Conservation (phyloP, 2,113 vertebrate species). For the Etheostoma cragini region DNA sequence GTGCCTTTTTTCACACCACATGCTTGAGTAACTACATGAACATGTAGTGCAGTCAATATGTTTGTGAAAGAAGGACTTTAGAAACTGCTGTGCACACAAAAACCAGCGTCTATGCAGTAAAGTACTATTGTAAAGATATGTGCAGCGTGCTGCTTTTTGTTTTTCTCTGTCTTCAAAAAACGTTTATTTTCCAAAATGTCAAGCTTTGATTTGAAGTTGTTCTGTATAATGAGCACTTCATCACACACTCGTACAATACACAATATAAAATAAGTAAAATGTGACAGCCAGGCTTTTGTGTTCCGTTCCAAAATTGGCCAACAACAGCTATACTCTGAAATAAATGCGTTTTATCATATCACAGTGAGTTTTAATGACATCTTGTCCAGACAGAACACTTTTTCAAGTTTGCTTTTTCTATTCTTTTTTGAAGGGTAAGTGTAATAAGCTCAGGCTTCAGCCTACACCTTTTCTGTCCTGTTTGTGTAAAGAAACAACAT, state of each 20-base stretch:
- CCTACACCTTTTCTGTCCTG: too few relatives aligned
- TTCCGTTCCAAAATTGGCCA: background rate
- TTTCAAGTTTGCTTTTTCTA: background rate
- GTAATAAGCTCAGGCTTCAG: too few relatives aligned
- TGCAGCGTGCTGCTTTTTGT: background rate
- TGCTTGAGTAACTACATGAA: slow-evolving; percentile 49
- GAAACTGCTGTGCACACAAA: slow-evolving; percentile 49
- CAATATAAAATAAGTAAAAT: background rate
- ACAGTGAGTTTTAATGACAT: background rate
- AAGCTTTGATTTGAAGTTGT: background rate
- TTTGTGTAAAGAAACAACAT: too few relatives aligned
- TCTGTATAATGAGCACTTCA: background rate
- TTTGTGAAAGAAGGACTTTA: slow-evolving; percentile 25
- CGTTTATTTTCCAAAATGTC: background rate
- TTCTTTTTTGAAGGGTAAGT: background rate
- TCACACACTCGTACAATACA: background rate
- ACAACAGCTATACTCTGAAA: background rate
- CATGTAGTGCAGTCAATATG: slow-evolving; percentile 49
- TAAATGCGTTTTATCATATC: background rate
- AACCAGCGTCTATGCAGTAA: background rate
- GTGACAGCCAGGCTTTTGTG: background rate
- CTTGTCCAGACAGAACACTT: too few relatives aligned
- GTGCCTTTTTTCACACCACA: slow-evolving; percentile 20
- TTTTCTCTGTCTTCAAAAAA: slow-evolving; percentile 10
- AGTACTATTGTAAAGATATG: background rate